Conservation (phyloP, 2,888 invertebrate genomes). For the Pheosia gnoma region DNA sequence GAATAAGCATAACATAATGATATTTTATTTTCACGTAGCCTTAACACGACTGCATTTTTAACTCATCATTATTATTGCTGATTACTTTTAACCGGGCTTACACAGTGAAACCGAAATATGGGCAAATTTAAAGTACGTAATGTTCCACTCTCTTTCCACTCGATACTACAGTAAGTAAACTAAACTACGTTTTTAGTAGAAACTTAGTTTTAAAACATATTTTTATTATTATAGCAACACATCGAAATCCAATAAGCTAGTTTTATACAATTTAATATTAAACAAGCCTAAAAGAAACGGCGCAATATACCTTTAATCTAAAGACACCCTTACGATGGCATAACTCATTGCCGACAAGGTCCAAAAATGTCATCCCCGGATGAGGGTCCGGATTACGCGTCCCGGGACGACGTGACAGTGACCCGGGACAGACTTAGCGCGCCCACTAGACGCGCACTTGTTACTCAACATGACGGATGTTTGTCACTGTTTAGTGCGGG, state of each 20-base stretch:
- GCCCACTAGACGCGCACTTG: conserved; percentile 8
- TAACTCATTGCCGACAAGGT: neutral
- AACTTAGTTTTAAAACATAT: too few relatives aligned
- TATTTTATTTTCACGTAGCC: neutral
- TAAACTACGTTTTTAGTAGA: too few relatives aligned
- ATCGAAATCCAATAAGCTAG: too few relatives aligned
- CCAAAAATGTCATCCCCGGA: neutral
- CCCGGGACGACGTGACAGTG: conserved; percentile 1
- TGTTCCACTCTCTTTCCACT: too few relatives aligned
- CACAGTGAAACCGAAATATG: too few relatives aligned
- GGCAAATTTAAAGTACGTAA: too few relatives aligned
- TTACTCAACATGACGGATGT: conserved; percentile 3
- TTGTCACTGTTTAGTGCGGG: neutral
- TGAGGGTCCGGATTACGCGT: neutral
- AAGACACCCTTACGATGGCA: conserved; percentile 20
- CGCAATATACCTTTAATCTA: neutral
- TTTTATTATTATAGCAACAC: too few relatives aligned
- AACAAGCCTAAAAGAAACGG: neutral
- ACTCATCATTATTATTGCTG: too few relatives aligned
- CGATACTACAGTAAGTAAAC: too few relatives aligned
- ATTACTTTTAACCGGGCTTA: too few relatives aligned
- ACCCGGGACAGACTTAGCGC: conserved; percentile 1
- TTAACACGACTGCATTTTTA: too few relatives aligned
- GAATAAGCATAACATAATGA: neutral
- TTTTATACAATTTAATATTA: too few relatives aligned